phyloP scores from a whole-genome alignment of 2,113 vertebrate species.

The Rhinogobius similis region DNA sequence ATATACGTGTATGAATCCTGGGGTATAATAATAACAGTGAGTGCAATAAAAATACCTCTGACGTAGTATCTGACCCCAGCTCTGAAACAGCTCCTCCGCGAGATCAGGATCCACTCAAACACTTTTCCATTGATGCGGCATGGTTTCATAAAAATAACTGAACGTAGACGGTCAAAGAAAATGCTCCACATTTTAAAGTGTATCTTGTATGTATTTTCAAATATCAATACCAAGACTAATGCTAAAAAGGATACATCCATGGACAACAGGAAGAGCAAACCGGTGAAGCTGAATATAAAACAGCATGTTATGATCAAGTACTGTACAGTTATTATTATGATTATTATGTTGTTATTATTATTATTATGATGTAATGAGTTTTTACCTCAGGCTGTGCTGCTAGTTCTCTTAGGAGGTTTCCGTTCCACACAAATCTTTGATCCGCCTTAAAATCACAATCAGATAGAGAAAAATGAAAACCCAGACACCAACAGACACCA shows the following conservation, averaged over 20 bases:
- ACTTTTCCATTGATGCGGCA: constrained; percentile 94
- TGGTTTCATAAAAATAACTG: constrained; percentile 93
- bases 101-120: constrained; percentile 97
- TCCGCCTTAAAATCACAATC: constrained; percentile 68
- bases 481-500: too few relatives aligned
- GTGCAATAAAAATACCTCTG: constrained; percentile 81
- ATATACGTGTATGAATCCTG: too few relatives aligned
- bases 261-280: constrained; percentile 77
- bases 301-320: neutral
- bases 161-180: constrained; percentile 50
- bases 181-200: neutral
- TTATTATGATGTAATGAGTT: too few relatives aligned
- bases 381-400: constrained; percentile 77
- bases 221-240: neutral
- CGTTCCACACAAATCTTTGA: constrained; percentile 81
- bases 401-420: constrained; percentile 76
- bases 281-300: constrained; percentile 68
- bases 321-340: neutral
- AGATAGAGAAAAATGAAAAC: neutral
- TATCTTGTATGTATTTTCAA: neutral
- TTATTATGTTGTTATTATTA: too few relatives aligned
- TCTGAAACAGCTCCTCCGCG: constrained; percentile 97
- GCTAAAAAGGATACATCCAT: constrained; percentile 79
- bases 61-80: constrained; percentile 97
- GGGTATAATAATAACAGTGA: too few relatives aligned